Base-by-base conservation (phyloP, 2,888 invertebrate genomes). In the Drosophila robusta region DNA sequence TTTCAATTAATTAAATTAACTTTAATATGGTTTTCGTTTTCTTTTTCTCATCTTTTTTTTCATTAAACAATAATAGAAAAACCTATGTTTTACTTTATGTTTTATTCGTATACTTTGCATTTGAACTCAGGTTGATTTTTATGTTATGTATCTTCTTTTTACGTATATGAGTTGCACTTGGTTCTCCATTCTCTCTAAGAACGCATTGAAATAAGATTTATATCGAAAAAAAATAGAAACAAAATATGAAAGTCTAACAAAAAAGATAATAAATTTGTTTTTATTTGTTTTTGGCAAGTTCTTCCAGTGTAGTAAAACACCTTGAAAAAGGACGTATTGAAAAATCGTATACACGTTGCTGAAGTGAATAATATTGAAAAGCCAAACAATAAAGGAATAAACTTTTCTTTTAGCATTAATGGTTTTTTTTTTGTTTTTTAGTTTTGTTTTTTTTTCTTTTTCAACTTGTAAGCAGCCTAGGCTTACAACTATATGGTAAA, bases 41-140 rank as follows among this genome's bases (percentile, higher is more conserved):
- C 67, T 57, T 32, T 61, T 58, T 56, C 34, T 75, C 60, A 36
- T 66, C 51, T 36, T 60, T 41, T 51, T 52, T 77, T 68, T 73
- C 49, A 46, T 69, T 80, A 81, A 85, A 87, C 87, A 90, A 88
- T 88, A 82, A 78, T 60, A 58, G 70, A 75, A 75, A 80, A 74
- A 80, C 71, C 78, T 85, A 75, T 76, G 72, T 81, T 74, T 78
- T 55, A 72, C 68, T 79, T 62, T 80, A 88, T 76, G 78, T 82
- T 82, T 87, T 87, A 83, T 90, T 92, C 92, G 92, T 92, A 92
- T 92, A 92, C 92, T 91, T 91, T 91, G 90, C 89, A 92, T 92
- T 92, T 92, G 92, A 92, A 92, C 92, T 92, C 89, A 92, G 90
- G 91, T 92, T 92, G 90, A 88, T 90, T 62, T 69, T 68, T 58